Conservation (phyloP, 2,113 vertebrate species). For the Alouatta palliata region DNA sequence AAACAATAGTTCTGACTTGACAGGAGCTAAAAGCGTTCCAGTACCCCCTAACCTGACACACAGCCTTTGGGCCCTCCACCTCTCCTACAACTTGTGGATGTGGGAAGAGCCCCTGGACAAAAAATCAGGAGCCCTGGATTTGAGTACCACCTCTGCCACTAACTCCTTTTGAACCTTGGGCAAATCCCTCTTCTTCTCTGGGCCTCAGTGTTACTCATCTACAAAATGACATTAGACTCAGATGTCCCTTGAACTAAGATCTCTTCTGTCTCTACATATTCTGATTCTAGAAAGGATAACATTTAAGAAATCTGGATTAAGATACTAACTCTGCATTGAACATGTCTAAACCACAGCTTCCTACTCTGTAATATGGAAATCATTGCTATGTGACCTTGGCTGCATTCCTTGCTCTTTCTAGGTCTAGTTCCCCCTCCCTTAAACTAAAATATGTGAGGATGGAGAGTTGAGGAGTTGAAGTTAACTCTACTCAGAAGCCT, state of each 20-base stretch:
- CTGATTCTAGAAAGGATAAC: not conserved
- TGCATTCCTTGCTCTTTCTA: not conserved
- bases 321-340: not conserved
- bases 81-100: not conserved
- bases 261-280: not conserved
- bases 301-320: not conserved
- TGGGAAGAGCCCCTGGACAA: not conserved
- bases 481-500: not conserved
- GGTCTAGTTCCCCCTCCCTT: not conserved
- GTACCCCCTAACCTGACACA: accelerated
- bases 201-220: not conserved
- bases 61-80: too few species aligned
- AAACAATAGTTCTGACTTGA: not conserved
- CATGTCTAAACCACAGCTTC: not conserved
- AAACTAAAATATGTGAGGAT: not conserved
- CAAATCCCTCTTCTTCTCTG: not conserved
- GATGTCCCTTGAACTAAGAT: not conserved
- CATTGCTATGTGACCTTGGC: not conserved
- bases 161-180: not conserved
- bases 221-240: not conserved
- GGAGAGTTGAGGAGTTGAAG: not conserved
- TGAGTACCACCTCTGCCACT: not conserved
- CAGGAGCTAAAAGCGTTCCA: not conserved
- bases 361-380: not conserved
- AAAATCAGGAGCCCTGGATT: not conserved